Evolutionary conservation across 2,888 invertebrate species (phyloP).

Genomic region (Hyposoter dolosus): DNA sequence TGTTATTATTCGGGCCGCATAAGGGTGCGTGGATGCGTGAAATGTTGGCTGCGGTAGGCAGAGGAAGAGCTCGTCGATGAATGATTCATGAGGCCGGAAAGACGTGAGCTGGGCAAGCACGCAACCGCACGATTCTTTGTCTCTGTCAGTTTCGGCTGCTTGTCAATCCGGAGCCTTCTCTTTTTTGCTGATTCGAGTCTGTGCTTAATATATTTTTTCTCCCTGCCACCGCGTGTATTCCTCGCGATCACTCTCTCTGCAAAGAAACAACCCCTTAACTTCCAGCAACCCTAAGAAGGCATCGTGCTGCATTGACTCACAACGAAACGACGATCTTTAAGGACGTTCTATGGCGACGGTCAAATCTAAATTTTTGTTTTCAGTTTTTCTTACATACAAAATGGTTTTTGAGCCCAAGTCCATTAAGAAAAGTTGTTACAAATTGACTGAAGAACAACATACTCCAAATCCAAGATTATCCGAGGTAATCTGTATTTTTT

Average conservation of each 20-base stretch:
- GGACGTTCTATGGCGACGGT: too few relatives aligned
- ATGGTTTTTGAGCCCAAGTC: too few relatives aligned
- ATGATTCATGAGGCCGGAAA: slow-evolving; percentile 79
- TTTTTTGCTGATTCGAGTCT: neutral
- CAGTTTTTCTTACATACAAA: too few relatives aligned
- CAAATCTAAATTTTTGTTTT: too few relatives aligned
- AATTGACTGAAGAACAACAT: too few relatives aligned
- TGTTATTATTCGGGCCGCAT: slow-evolving; percentile 26
- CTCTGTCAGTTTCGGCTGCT: slow-evolving; percentile 1
- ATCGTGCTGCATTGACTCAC: neutral
- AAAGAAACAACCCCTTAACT: neutral
- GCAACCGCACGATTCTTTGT: slow-evolving; percentile 39
- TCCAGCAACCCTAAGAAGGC: neutral
- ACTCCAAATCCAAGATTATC: too few relatives aligned
- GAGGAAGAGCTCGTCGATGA: slow-evolving; percentile 75
- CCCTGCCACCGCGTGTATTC: slow-evolving; percentile 13
- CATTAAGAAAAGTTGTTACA: too few relatives aligned
- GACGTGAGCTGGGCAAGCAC: slow-evolving; percentile 70
- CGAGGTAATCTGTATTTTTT: too few relatives aligned
- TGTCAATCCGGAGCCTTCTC: neutral
- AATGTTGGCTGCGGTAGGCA: slow-evolving; percentile 60
- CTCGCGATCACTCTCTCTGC: slow-evolving; percentile 43
- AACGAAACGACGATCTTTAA: neutral
- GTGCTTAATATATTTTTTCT: neutral
- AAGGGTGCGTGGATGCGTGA: slow-evolving; percentile 59